phyloP scores from a whole-genome alignment of 2,113 vertebrate species.

The Electrona antarctica region DNA sequence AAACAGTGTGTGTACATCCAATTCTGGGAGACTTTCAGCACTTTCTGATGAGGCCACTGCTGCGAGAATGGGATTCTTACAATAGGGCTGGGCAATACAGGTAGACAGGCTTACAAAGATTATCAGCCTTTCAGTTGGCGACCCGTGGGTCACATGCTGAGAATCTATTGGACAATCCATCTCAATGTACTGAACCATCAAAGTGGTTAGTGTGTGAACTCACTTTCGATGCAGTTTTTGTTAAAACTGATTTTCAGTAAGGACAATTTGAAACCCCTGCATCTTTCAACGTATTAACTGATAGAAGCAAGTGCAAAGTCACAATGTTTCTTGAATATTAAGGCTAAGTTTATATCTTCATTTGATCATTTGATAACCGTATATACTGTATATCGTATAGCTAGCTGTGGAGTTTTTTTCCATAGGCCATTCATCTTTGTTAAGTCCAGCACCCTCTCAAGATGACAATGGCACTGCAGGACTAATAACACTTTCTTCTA shows the following conservation, averaged over 20 bases:
- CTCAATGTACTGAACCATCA: neutral
- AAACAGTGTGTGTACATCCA: conserved; percentile 63
- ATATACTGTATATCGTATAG: conserved; percentile 9
- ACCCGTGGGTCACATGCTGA: conserved; percentile 27
- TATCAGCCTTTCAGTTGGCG: conserved; percentile 4
- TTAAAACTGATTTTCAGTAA: neutral
- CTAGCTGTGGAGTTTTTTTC: conserved; percentile 25
- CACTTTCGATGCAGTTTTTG: neutral
- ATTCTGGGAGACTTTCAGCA: conserved; percentile 56
- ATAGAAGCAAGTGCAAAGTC: neutral
- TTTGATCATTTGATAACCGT: conserved; percentile 12
- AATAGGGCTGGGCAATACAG: conserved; percentile 2
- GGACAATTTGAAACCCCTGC: neutral
- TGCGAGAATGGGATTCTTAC: conserved; percentile 29
- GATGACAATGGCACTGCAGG: conserved; percentile 46
- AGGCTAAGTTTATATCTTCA: conserved; percentile 20
- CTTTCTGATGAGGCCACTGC: conserved; percentile 45
- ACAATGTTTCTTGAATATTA: neutral
- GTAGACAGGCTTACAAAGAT: conserved; percentile 13
- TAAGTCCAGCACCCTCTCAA: conserved; percentile 28
- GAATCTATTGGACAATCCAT: conserved; percentile 19
- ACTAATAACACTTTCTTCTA: conserved; percentile 59
- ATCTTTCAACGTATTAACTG: neutral
- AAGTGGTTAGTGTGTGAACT: neutral
- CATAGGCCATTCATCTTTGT: conserved; percentile 16